Conservation (phyloP, 2,888 invertebrate species). For the Amiota communis region DNA sequence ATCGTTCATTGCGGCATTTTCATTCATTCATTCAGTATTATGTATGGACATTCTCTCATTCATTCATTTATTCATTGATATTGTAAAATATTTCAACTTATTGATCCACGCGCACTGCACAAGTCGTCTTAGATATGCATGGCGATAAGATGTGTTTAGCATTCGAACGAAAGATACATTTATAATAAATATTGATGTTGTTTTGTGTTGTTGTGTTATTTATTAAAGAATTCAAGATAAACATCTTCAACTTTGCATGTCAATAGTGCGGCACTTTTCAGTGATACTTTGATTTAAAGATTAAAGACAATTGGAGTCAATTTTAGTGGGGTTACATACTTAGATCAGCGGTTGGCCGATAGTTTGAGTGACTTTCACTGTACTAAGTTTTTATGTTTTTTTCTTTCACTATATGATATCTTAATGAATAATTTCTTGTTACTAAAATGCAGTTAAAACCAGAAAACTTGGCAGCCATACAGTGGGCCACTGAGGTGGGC, state of each 20-base stretch:
- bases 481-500: too few relatives aligned
- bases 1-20: neutral
- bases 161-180: neutral
- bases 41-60: neutral
- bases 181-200: conserved; percentile 66
- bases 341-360: too few relatives aligned
- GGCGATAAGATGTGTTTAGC: conserved; percentile 12
- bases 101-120: conserved; percentile 28
- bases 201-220: conserved; percentile 59
- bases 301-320: too few relatives aligned
- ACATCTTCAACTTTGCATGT: conserved; percentile 49
- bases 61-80: neutral
- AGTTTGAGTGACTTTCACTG: too few relatives aligned
- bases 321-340: too few relatives aligned
- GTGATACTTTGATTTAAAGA: neutral
- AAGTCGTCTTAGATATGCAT: conserved; percentile 21
- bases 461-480: too few relatives aligned
- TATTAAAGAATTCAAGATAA: conserved; percentile 59
- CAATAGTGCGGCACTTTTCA: conserved; percentile 9
- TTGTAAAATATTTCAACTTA: too few relatives aligned
- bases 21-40: too few relatives aligned
- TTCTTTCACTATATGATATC: too few relatives aligned
- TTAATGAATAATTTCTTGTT: too few relatives aligned
- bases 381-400: too few relatives aligned
- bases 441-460: too few relatives aligned